Conservation (phyloP, 2,888 invertebrate species). For the Syrphus vitripennis region DNA sequence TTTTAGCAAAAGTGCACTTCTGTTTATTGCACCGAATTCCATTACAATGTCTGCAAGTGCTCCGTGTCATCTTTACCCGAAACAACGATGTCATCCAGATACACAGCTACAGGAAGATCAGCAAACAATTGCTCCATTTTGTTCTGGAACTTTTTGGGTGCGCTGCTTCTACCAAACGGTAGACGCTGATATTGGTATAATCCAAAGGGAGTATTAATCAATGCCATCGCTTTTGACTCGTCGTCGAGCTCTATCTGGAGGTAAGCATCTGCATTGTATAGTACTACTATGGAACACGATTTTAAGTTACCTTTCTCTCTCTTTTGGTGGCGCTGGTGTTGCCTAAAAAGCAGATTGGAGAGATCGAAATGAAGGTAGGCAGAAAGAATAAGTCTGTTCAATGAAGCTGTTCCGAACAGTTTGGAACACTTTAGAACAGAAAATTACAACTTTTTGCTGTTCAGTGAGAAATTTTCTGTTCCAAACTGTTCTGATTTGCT, state of each 20-base stretch:
- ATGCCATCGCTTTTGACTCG: not conserved
- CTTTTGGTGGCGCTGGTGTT: too few species aligned
- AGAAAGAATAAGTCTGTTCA: too few species aligned
- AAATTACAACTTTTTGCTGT: too few species aligned
- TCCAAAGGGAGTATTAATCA: constrained; percentile 4
- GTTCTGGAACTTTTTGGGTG: not conserved
- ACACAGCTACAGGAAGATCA: not conserved
- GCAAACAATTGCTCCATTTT: constrained; percentile 3
- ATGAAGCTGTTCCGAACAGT: too few species aligned
- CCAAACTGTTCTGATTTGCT: too few species aligned
- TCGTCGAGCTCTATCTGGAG: not conserved
- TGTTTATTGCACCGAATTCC: not conserved
- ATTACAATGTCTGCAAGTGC: not conserved
- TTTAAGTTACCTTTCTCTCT: too few species aligned
- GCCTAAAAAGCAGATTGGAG: too few species aligned
- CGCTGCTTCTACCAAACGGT: not conserved
- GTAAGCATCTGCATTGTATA: too few species aligned
- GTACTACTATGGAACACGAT: too few species aligned
- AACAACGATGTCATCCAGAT: not conserved
- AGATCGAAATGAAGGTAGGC: too few species aligned
- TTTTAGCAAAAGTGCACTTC: not conserved
- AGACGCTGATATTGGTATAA: not conserved
- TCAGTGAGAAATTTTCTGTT: too few species aligned
- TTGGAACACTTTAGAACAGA: too few species aligned
- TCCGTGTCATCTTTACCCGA: not conserved